A percentile compares a stretch with the other conserved stretches of the same genome.
phyloP scores from a whole-genome alignment of 2,888 invertebrate species.

The Cenopis cana region DNA sequence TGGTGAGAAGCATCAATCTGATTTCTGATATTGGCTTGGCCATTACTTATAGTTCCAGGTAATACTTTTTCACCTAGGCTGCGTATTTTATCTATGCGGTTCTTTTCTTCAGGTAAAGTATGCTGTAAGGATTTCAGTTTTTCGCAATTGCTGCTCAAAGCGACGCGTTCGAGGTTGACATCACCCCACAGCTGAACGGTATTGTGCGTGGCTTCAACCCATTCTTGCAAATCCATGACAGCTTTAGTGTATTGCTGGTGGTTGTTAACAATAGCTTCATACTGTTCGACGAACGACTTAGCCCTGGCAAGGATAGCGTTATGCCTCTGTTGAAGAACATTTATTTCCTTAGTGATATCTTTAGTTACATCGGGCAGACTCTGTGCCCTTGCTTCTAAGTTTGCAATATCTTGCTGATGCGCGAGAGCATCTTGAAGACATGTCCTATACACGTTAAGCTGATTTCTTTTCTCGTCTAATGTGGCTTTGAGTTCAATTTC shows the following conservation, averaged over 20 bases:
- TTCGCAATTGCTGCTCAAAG: constrained; percentile 94
- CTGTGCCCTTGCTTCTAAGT: constrained; percentile 92
- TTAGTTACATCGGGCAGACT: constrained; percentile 92
- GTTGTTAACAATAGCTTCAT: constrained; percentile 94
- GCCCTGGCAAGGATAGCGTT: constrained; percentile 88
- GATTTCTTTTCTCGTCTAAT: constrained; percentile 95
- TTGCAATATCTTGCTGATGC: constrained; percentile 93
- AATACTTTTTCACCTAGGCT: constrained; percentile 95
- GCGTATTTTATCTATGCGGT: constrained; percentile 91
- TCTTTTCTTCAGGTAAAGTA: constrained; percentile 94
- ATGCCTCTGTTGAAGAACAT: constrained; percentile 89
- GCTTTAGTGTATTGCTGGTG: constrained; percentile 96
- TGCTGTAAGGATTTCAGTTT: constrained; percentile 92
- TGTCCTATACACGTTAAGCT: constrained; percentile 93
- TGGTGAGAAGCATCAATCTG: constrained; percentile 95
- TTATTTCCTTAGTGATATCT: constrained; percentile 89
- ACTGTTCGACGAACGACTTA: constrained; percentile 91
- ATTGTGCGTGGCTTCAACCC: constrained; percentile 93
- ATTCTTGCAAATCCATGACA: constrained; percentile 94
- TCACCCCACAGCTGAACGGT: constrained; percentile 94
- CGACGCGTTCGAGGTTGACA: constrained; percentile 92
- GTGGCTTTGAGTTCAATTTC: constrained; percentile 94
- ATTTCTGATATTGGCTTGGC: constrained; percentile 93
- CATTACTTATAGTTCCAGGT: constrained; percentile 92
- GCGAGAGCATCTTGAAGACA: constrained; percentile 92